phyloP scores from a whole-genome alignment of 2,113 vertebrate genomes.

The Erinaceus europaeus region DNA sequence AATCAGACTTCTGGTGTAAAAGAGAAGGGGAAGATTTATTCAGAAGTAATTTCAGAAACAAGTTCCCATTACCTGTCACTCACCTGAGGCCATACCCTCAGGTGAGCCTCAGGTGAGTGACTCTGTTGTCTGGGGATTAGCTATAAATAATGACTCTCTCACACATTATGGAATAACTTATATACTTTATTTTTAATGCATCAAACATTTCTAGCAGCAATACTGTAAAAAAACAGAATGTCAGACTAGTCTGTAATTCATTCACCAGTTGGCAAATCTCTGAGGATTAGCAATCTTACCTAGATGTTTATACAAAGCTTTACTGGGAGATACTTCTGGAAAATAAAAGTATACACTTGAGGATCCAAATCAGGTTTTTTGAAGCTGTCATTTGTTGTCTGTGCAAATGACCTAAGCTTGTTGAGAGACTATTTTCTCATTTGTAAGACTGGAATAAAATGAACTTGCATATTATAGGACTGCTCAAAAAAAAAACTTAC shows the following conservation, averaged over 20 bases:
- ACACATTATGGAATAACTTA: conserved; percentile 27
- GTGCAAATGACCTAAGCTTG: neutral
- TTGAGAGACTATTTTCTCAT: neutral
- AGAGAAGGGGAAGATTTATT: conserved; percentile 34
- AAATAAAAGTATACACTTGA: neutral
- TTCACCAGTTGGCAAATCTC: neutral
- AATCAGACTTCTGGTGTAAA: conserved; percentile 59
- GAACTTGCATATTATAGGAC: neutral
- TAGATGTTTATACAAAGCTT: neutral
- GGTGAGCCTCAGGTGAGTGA: neutral
- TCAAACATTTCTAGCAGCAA: neutral
- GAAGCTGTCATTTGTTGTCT: neutral
- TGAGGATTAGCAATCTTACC: neutral
- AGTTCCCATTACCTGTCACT: neutral
- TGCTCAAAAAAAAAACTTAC: too few relatives aligned
- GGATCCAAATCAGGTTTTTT: neutral
- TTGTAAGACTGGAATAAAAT: neutral
- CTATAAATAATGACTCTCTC: conserved; percentile 8
- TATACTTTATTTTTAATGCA: conserved; percentile 39
- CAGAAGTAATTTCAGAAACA: neutral
- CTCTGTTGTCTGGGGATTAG: conserved; percentile 31
- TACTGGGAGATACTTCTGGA: neutral
- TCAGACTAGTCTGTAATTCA: neutral
- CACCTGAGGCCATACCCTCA: rapidly evolving
- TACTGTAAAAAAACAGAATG: neutral